Base-by-base conservation (phyloP, 2,888 invertebrate species). In the Hartigia nigra region DNA sequence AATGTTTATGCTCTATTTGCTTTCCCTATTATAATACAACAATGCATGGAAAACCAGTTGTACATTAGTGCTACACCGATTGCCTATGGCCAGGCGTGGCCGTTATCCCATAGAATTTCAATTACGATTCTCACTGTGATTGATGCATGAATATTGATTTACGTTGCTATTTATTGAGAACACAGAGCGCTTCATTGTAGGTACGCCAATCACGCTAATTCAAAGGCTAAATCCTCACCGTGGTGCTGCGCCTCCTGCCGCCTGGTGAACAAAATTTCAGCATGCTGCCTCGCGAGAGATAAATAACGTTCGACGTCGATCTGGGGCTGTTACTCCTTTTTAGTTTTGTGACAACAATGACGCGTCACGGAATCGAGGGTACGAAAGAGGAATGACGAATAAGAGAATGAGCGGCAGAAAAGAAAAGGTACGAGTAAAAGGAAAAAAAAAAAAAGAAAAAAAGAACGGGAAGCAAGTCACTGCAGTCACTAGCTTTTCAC, bases 181-280 rank as follows among this genome's bases (percentile, higher is more conserved):
- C 55, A 55, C 55, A 5, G 2, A 9, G 9, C 55, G 55, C 23
- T 9, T 55, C 55, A 5, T 55, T 55, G 9, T 23, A 55, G 55
- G 1, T 5, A 9, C 9, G 55, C 55, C 23, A 55, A 2, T 55
- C 23, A 74, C 78, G 72, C 82, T 81, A 82, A 83, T 83, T 82
- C 79, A 79, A 79, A 75, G 82, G 81, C 35, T 70, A 69, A 55
- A 83, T 84, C 83, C 87, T 88, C 92, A 92, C 92, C 92, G 91
- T 93, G 86, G 92, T 90, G 85, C 92, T 92, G 87, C 93, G 92
- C 86, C 94, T 92, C 88, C 92, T 92, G 82, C 93, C 92, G 86
- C 93, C 93, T 87, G 94, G 93, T 86, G 93, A 94, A 87, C 94
- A 94, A 89, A 94, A 94, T 93, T 94, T 94, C 91, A 94, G 91